These are phyloP conservation scores for Linurgus olivaceus DNA, from an alignment of 2,797 vertebrate genomes.

Conservation along the genomic window DNA sequence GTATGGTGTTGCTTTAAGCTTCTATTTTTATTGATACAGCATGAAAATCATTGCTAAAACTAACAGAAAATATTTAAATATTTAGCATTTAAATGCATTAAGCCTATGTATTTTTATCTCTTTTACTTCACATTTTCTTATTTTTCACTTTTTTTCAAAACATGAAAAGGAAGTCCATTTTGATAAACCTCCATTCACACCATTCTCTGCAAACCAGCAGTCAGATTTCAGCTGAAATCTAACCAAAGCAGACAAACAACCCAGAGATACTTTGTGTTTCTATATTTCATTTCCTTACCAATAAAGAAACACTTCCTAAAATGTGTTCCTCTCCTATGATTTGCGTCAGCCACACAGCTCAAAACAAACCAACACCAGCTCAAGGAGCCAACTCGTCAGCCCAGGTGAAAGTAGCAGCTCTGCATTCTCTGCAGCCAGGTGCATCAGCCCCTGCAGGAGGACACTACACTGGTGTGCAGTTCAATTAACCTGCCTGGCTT, in stretches of 20 bases:
- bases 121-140: not conserved
- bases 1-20: not conserved
- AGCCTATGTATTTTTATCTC: not conserved
- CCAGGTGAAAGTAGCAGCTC: slow-evolving; percentile 46
- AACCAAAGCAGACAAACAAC: not conserved
- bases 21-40: not conserved
- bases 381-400: not conserved
- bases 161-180: not conserved
- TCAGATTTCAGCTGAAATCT: not conserved
- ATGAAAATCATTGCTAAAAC: not conserved
- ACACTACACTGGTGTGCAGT: slow-evolving; percentile 46
- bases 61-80: not conserved
- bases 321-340: slow-evolving; percentile 3
- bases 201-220: not conserved
- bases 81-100: not conserved
- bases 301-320: slow-evolving; percentile 60
- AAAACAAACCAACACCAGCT: not conserved
- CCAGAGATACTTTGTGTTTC: not conserved
- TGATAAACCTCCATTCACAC: not conserved
- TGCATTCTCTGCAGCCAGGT: slow-evolving; percentile 7
- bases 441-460: slow-evolving; percentile 63
- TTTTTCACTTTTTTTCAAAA: not conserved
- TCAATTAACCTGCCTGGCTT: slow-evolving; percentile 77
- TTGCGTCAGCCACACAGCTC: slow-evolving; percentile 53
- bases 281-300: slow-evolving; percentile 58